Conservation (phyloP, 2,797 vertebrate species). For the Oreortyx pictus region DNA sequence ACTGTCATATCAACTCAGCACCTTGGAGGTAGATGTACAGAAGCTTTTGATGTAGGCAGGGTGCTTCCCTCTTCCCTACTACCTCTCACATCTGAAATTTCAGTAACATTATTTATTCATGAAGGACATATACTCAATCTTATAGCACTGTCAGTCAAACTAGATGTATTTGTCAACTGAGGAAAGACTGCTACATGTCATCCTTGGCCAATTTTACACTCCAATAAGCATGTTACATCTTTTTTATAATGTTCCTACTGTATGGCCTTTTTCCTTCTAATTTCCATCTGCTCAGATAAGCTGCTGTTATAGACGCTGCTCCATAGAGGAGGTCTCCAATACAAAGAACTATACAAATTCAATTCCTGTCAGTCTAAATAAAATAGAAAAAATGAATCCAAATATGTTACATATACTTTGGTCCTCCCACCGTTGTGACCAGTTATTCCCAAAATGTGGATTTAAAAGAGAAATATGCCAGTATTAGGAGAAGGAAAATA, state of each 20-base stretch:
- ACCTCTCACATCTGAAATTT: neutral
- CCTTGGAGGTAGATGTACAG: neutral
- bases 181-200: neutral
- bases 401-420: neutral
- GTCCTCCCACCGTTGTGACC: neutral
- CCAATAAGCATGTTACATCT: slow-evolving; percentile 2
- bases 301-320: neutral
- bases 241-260: neutral
- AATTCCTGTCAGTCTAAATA: neutral
- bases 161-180: neutral
- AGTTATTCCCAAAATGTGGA: neutral
- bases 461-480: neutral
- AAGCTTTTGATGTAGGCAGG: neutral
- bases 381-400: neutral
- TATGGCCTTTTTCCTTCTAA: slow-evolving; percentile 21
- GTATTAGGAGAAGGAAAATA: neutral
- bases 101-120: neutral
- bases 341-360: neutral
- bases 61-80: neutral
- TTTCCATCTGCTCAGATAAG: slow-evolving; percentile 49
- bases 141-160: neutral
- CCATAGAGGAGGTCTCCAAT: neutral
- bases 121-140: neutral
- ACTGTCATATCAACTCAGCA: neutral
- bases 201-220: slow-evolving; percentile 4